Evolutionary conservation across 2,797 vertebrate species (phyloP), one percentile per base, ranked within the genome.

Genomic region (Coreius guichenoti): DNA sequence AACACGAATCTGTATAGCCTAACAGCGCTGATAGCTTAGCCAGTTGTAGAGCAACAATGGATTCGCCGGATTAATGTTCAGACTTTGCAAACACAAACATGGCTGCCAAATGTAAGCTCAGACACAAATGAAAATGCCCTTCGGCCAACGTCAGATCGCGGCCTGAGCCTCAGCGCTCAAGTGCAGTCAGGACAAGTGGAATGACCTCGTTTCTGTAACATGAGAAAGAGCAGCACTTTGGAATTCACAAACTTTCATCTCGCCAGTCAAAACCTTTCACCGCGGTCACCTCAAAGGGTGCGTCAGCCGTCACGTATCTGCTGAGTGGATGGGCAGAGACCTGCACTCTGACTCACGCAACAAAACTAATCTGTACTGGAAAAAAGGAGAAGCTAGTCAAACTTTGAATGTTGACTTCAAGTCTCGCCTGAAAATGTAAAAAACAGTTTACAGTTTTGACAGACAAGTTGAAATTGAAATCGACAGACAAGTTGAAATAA

Each of bases 211-310:
- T 89, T 94, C 92, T 94, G 95, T 95, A 96, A 96, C 90, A 67
- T 36, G 95, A 96, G 93, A 93, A 58, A 4, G 43, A 86, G 92
- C 92, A 91, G 91, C 91, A 79, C 90, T 91, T 87, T 90, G 94
- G 95, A 96, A 96, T 96, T 94, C 92, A 72, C 92, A 92, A 95
- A 95, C 94, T 95, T 95, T 95, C 93, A 93, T 94, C 94, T 94
- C 89, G 6, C 84, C 90, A 94, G 93, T 95, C 93, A 93, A 94
- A 94, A 94, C 91, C 93, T 95, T 95, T 96, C 94, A 93, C 91
- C 91, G 70, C 92, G 87, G 93, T 86, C 61, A 88, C 89, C 90
- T 92, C 90, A 31, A 83, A 88, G 58, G 90, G 89, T 92, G 92
- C 90, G 93, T 94, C 89, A 87, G 92, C 92, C 79, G 87, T 94